Conservation (phyloP, 2,888 invertebrate species). For the Apocheima hispidaria region DNA sequence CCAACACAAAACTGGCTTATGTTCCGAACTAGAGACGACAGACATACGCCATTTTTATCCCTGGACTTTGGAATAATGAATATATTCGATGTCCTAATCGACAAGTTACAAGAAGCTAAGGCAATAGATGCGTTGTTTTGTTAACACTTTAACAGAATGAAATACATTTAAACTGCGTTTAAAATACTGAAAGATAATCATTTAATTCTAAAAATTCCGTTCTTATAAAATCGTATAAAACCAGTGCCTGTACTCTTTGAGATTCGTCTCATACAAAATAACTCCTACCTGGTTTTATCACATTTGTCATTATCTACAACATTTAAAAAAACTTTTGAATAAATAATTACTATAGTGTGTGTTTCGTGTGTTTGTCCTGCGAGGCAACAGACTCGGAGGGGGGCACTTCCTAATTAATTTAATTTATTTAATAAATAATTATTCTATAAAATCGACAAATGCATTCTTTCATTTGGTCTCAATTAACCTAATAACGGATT, state of each 20-base stretch:
- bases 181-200: neutral
- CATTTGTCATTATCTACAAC: constrained; percentile 12
- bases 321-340: constrained; percentile 8
- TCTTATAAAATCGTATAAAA: constrained; percentile 17
- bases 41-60: neutral
- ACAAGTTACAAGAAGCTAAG: constrained; percentile 31
- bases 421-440: too few species aligned
- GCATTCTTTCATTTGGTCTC: too few species aligned
- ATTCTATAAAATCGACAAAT: too few species aligned
- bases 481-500: too few species aligned
- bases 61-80: neutral
- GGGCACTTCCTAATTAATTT: too few species aligned
- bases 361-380: too few species aligned
- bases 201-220: constrained; percentile 3
- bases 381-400: too few species aligned
- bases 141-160: neutral
- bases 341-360: too few species aligned
- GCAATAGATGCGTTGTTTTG: constrained; percentile 33
- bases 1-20: neutral
- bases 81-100: constrained; percentile 26
- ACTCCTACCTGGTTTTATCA: constrained; percentile 18
- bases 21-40: neutral
- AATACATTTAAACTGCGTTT: neutral
- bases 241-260: constrained; percentile 24
- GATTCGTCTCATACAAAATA: constrained; percentile 28